Conservation (phyloP, 1,140 invertebrate species). For the Drosophila bocqueti region DNA sequence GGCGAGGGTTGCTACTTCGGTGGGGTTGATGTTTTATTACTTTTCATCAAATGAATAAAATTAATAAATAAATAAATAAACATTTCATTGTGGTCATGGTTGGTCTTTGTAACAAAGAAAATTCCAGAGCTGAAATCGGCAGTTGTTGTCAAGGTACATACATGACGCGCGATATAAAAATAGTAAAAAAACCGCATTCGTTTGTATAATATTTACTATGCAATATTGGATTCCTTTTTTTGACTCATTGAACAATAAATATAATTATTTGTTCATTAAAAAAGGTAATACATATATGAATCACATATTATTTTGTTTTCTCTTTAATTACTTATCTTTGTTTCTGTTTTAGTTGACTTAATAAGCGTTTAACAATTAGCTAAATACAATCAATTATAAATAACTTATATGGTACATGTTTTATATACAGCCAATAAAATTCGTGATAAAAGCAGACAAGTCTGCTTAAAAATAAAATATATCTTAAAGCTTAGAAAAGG, state of each 20-base stretch:
- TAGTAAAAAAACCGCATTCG: neutral
- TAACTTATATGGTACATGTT: neutral
- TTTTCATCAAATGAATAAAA: neutral
- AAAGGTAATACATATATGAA: neutral
- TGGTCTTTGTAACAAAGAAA: neutral
- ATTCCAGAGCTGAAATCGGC: neutral
- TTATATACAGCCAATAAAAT: neutral
- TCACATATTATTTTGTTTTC: neutral
- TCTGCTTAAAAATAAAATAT: neutral
- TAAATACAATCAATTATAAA: neutral
- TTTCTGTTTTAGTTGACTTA: neutral
- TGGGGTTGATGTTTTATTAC: neutral
- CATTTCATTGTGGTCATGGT: neutral
- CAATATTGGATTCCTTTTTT: neutral
- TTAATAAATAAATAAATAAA: neutral
- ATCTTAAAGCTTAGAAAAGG: neutral
- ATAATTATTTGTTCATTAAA: neutral
- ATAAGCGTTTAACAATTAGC: neutral
- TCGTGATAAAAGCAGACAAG: neutral
- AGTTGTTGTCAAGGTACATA: neutral
- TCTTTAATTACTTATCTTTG: neutral
- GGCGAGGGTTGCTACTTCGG: constrained; percentile 36
- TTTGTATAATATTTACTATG: neutral
- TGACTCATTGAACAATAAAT: neutral
- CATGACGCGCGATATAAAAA: neutral